phyloP scores from a whole-genome alignment of 2,113 vertebrate genomes.

The Pterocles gutturalis region DNA sequence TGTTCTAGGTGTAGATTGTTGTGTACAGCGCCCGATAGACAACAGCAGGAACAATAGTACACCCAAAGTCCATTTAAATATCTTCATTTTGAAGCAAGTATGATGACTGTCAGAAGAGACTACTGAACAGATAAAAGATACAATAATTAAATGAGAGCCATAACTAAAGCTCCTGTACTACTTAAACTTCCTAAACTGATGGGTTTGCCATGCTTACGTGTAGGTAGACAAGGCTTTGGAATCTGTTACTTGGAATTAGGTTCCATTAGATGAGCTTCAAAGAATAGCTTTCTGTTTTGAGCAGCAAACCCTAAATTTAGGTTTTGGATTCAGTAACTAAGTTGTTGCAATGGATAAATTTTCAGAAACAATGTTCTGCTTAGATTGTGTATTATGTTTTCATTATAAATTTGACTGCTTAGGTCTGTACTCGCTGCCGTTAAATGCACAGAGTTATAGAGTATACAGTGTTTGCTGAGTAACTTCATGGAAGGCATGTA shows the following conservation, averaged over 20 bases:
- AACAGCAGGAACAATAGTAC: conserved; percentile 82
- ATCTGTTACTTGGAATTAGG: neutral
- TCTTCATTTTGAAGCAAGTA: conserved; percentile 79
- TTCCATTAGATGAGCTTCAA: neutral
- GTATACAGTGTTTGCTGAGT: neutral
- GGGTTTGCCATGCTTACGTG: fast-evolving
- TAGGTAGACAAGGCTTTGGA: neutral
- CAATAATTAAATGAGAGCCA: neutral
- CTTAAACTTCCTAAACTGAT: neutral
- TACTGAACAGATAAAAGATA: conserved; percentile 1
- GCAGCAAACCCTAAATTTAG: neutral
- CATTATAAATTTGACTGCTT: neutral
- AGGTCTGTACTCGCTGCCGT: neutral
- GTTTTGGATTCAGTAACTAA: neutral
- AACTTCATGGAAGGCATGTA: neutral
- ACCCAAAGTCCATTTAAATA: conserved; percentile 82
- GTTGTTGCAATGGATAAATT: neutral
- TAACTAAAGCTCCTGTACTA: neutral
- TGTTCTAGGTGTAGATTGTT: conserved; percentile 62
- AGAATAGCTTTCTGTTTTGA: neutral
- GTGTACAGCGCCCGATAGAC: conserved; percentile 67
- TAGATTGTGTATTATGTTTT: neutral
- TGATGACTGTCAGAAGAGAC: neutral
- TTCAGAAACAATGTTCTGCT: neutral
- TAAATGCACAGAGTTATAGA: neutral